Conservation (phyloP, 2,113 vertebrate species). For the Ciconia maguari region DNA sequence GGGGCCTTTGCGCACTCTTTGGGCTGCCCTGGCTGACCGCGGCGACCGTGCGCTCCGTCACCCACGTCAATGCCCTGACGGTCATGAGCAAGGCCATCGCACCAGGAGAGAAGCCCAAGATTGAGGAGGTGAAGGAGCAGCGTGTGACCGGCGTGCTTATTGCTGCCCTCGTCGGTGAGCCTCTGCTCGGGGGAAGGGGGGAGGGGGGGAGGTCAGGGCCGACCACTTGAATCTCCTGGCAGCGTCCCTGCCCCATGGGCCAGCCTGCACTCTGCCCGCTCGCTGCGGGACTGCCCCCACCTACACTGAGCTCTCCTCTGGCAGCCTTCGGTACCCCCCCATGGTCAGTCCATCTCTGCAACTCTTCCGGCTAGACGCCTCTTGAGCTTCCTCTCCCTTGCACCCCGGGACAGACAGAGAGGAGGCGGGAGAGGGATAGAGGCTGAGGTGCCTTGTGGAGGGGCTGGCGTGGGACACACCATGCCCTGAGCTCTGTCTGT, state of each 20-base stretch:
- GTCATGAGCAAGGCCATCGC: conserved; percentile 97
- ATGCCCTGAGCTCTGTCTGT: background rate
- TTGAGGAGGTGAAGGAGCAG: conserved; percentile 97
- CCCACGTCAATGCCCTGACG: conserved; percentile 93
- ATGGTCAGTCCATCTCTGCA: background rate
- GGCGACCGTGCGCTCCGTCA: conserved; percentile 92
- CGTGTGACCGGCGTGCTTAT: conserved; percentile 90
- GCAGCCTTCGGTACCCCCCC: background rate
- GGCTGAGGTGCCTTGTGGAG: fast-evolving
- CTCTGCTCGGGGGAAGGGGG: background rate
- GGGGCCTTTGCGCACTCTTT: conserved; percentile 89
- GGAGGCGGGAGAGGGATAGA: fast-evolving
- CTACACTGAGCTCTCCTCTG: background rate
- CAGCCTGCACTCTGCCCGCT: background rate
- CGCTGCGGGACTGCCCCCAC: background rate
- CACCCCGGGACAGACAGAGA: background rate
- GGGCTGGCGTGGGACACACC: background rate
- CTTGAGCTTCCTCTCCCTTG: background rate
- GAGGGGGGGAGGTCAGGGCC: background rate
- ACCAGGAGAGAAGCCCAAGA: conserved; percentile 91
- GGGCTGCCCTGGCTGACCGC: conserved; percentile 96
- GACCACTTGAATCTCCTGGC: background rate
- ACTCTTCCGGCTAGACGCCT: background rate
- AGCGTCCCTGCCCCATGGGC: background rate
- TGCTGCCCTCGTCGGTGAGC: conserved; percentile 91